Percentiles rank a stretch among this genome's conserved stretches.
Evolutionary conservation across 1,140 invertebrate species (phyloP).

Genomic region (Danaus melanippus): DNA sequence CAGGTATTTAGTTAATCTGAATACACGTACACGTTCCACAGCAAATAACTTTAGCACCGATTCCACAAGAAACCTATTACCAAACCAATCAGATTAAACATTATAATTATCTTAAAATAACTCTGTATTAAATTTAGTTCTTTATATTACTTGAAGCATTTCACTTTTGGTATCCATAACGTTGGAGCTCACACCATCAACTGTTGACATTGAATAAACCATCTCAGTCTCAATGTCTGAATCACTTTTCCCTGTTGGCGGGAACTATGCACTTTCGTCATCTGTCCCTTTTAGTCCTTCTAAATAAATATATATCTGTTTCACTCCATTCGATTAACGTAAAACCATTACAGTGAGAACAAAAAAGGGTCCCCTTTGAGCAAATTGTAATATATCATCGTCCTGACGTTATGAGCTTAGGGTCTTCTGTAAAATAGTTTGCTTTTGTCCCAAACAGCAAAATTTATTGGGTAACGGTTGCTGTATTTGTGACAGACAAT

Average conservation of each 20-base stretch:
- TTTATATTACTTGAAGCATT: too few relatives aligned
- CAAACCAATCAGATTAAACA: too few relatives aligned
- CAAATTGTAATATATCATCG: slow-evolving; percentile 71
- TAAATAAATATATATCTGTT: slow-evolving; percentile 23
- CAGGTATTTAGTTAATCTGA: too few relatives aligned
- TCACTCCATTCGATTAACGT: slow-evolving; percentile 56
- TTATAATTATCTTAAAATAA: too few relatives aligned
- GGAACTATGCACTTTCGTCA: slow-evolving; percentile 49
- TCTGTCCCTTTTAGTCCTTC: slow-evolving; percentile 17
- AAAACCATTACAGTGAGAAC: slow-evolving; percentile 68
- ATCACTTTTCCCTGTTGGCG: slow-evolving; percentile 58
- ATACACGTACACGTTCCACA: too few relatives aligned
- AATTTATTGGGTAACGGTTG: slow-evolving; percentile 62
- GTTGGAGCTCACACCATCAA: slow-evolving; percentile 37
- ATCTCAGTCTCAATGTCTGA: slow-evolving; percentile 50
- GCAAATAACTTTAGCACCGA: too few relatives aligned
- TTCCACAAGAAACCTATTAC: too few relatives aligned
- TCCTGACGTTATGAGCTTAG: slow-evolving; percentile 60
- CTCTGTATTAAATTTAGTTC: too few relatives aligned
- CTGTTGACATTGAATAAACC: slow-evolving; percentile 60
- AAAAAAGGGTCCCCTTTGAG: slow-evolving; percentile 71
- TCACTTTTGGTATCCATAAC: too few relatives aligned
- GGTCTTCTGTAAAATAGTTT: slow-evolving; percentile 45
- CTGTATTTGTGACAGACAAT: slow-evolving; percentile 13
- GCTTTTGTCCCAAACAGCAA: slow-evolving; percentile 54